phyloP scores from a whole-genome alignment of 2,888 invertebrate species.

The Neoascia interrupta region DNA sequence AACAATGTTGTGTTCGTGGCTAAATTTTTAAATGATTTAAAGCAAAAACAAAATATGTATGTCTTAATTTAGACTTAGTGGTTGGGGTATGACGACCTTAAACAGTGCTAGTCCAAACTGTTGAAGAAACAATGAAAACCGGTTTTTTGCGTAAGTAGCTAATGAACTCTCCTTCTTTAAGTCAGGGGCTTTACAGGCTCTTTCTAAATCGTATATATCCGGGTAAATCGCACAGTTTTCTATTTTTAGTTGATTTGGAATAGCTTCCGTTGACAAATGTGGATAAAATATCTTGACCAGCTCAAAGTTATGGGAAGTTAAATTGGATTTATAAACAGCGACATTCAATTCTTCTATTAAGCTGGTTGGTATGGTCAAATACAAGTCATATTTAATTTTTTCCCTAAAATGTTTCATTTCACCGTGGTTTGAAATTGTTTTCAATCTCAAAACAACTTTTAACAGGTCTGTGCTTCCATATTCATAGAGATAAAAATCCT shows the following conservation, averaged over 20 bases:
- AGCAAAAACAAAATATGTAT: no score
- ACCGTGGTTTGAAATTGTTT: slow-evolving; percentile 82
- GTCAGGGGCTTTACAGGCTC: slow-evolving; percentile 72
- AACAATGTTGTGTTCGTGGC: no score
- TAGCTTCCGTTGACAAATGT: slow-evolving; percentile 87
- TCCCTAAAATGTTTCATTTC: slow-evolving; percentile 82
- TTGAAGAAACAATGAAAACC: slow-evolving; percentile 79
- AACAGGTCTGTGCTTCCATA: slow-evolving; percentile 84
- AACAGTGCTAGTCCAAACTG: slow-evolving; percentile 81
- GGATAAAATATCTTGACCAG: slow-evolving; percentile 85
- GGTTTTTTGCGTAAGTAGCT: slow-evolving; percentile 73
- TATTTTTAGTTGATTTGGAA: slow-evolving; percentile 83
- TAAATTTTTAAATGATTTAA: no score
- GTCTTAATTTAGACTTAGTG: no score
- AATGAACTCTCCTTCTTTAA: slow-evolving; percentile 68
- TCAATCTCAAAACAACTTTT: slow-evolving; percentile 82
- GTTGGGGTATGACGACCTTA: no score
- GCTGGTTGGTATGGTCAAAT: slow-evolving; percentile 86
- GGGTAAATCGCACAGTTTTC: no score
- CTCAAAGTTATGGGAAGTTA: slow-evolving; percentile 80
- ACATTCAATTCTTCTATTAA: slow-evolving; percentile 82
- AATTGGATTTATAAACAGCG: slow-evolving; percentile 76
- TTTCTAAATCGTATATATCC: slow-evolving; percentile 74
- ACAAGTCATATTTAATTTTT: slow-evolving; percentile 83
- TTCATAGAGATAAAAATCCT: slow-evolving; percentile 86